Conservation (phyloP, 23 tunicate genomes). For the Ciona savignyi region DNA sequence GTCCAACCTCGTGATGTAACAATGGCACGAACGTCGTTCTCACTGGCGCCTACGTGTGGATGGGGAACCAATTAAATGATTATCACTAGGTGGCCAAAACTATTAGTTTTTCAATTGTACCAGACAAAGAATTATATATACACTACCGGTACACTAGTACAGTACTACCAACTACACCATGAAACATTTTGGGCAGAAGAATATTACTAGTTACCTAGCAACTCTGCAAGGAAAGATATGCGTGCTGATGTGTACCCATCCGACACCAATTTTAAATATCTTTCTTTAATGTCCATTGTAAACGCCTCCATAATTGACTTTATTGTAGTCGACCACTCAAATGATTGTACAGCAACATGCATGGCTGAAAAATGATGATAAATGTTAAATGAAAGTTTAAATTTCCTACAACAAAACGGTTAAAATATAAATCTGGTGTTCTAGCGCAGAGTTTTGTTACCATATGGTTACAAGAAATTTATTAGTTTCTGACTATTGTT, state of each 20-base stretch:
- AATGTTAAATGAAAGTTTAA: not conserved
- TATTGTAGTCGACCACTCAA: constrained; percentile 42
- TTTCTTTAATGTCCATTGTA: constrained; percentile 22
- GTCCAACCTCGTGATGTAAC: not conserved
- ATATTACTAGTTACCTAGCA: no score
- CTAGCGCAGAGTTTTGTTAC: no score
- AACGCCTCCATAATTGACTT: constrained; percentile 30
- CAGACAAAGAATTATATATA: no score
- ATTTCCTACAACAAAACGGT: no score
- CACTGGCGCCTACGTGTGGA: not conserved
- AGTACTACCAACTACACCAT: no score
- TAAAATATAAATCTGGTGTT: no score
- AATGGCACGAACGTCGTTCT: not conserved
- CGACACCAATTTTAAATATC: constrained; percentile 45
- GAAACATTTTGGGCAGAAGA: no score
- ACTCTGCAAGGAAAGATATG: constrained; percentile 11
- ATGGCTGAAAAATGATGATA: constrained; percentile 9
- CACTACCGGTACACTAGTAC: no score
- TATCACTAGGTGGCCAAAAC: no score
- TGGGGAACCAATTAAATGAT: no score
- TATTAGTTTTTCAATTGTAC: no score
- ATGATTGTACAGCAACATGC: constrained; percentile 25
- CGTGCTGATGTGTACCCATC: constrained; percentile 45
- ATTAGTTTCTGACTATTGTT: not conserved
- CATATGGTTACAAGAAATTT: not conserved